Percentiles rank a stretch among this genome's conserved stretches.
Conservation (phyloP, 1,140 invertebrate species). For the Metopolophium dirhodum region DNA sequence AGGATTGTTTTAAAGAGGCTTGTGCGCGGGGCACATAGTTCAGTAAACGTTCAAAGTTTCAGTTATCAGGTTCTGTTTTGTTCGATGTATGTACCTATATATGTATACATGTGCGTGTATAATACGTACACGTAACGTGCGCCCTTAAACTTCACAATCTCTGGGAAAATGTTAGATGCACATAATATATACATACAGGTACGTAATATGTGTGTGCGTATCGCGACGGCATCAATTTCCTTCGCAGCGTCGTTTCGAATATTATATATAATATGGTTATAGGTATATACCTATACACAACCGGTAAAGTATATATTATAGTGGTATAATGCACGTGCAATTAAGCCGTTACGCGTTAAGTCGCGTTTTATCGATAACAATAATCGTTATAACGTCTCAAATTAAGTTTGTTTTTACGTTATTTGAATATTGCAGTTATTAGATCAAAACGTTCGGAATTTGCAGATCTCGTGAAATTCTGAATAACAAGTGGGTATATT, state of each 20-base stretch:
- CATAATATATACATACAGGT: not conserved
- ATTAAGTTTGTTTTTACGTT: too few species aligned
- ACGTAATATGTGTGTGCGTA: not conserved
- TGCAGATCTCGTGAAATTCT: too few species aligned
- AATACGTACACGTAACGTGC: not conserved
- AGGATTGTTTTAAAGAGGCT: constrained; percentile 15
- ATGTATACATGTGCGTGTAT: not conserved
- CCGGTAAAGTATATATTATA: not conserved
- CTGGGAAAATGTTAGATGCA: not conserved
- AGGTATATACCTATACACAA: not conserved
- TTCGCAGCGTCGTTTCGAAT: not conserved
- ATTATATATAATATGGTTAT: not conserved
- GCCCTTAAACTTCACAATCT: not conserved
- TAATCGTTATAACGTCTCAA: not conserved
- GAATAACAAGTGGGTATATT: too few species aligned
- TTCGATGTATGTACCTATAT: not conserved
- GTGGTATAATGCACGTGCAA: not conserved
- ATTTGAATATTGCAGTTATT: too few species aligned
- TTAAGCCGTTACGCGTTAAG: not conserved
- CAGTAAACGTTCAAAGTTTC: constrained; percentile 6
- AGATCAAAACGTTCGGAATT: too few species aligned
- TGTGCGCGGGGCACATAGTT: not conserved
- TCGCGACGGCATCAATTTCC: not conserved
- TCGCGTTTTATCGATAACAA: not conserved
- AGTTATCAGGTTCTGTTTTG: not conserved